Percentiles rank a stretch among this genome's conserved stretches.
Evolutionary conservation across 2,888 invertebrate species (phyloP).

Genomic region (Xylophagus ater): DNA sequence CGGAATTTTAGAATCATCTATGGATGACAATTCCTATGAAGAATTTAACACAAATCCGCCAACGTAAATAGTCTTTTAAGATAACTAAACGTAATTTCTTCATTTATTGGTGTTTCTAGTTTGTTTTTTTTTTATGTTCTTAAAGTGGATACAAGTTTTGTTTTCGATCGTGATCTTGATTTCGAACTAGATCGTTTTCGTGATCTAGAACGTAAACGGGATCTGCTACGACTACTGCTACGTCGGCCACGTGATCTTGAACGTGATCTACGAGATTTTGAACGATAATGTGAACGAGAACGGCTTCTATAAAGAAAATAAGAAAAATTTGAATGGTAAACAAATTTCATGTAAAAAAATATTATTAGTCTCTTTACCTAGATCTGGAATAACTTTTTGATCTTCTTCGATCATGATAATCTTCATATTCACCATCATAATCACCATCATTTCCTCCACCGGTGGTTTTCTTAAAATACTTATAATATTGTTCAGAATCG

Average conservation of each 20-base stretch:
- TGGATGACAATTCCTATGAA: no score
- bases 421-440: conserved; percentile 35
- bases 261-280: conserved; percentile 17
- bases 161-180: conserved; percentile 22
- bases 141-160: conserved; percentile 31
- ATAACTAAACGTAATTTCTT: no score
- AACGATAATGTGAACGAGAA: conserved; percentile 23
- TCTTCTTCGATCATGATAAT: conserved; percentile 27
- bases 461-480: conserved; percentile 50
- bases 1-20: no score
- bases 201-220: conserved; percentile 21
- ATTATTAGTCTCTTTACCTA: no score
- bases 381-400: conserved; percentile 22
- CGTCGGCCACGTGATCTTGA: conserved; percentile 11
- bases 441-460: conserved; percentile 44
- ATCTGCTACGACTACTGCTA: conserved; percentile 10
- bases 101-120: conserved; percentile 3
- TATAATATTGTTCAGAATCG: conserved; percentile 28
- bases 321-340: no score
- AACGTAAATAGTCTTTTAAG: no score
- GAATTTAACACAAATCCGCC: no score
- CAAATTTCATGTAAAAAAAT: no score
- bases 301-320: conserved; percentile 21
- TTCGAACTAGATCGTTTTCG: conserved; percentile 23
- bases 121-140: conserved; percentile 21